A percentile compares a stretch with the other conserved stretches of the same genome.
phyloP scores from a whole-genome alignment of 2,888 invertebrate species.

The Petrolisthes manimaculis region DNA sequence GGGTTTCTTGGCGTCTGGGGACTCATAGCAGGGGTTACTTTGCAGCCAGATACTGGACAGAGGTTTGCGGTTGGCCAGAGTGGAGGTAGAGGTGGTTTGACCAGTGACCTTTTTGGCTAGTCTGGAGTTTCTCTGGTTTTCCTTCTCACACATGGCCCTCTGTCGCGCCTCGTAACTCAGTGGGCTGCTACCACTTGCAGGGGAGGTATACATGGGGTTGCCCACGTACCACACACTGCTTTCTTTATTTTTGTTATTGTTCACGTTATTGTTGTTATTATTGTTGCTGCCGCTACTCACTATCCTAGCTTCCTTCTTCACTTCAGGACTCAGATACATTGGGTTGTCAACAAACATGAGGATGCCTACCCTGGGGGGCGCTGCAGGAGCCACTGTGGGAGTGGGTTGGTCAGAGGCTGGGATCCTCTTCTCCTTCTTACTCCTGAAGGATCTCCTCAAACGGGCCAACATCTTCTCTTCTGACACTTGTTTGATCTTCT shows the following conservation, averaged over 20 bases:
- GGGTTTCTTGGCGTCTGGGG: slow-evolving; percentile 40
- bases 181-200: slow-evolving; percentile 18
- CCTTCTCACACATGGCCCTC: slow-evolving; percentile 53
- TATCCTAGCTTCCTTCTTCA: slow-evolving; percentile 62
- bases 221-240: slow-evolving; percentile 33
- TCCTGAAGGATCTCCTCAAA: slow-evolving; percentile 60
- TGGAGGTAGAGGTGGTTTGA: background rate
- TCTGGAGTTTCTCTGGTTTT: slow-evolving; percentile 55
- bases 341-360: slow-evolving; percentile 64
- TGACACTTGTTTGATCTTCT: slow-evolving; percentile 53
- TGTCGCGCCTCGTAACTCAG: slow-evolving; percentile 33
- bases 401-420: background rate
- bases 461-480: slow-evolving; percentile 64
- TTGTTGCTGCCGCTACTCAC: slow-evolving; percentile 31
- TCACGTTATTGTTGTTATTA: slow-evolving; percentile 2
- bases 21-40: slow-evolving; percentile 61
- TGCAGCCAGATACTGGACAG: slow-evolving; percentile 41
- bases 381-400: background rate
- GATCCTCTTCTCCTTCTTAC: slow-evolving; percentile 54
- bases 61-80: background rate
- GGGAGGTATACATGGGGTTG: slow-evolving; percentile 59
- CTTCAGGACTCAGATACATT: slow-evolving; percentile 63
- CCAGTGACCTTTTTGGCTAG: slow-evolving; percentile 47
- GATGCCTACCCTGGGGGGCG: slow-evolving; percentile 39
- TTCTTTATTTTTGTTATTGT: background rate